Evolutionary conservation across 2,113 vertebrate genomes (phyloP), one percentile per base, ranked within the genome.

Genomic region (Phalacrocorax aristotelis): DNA sequence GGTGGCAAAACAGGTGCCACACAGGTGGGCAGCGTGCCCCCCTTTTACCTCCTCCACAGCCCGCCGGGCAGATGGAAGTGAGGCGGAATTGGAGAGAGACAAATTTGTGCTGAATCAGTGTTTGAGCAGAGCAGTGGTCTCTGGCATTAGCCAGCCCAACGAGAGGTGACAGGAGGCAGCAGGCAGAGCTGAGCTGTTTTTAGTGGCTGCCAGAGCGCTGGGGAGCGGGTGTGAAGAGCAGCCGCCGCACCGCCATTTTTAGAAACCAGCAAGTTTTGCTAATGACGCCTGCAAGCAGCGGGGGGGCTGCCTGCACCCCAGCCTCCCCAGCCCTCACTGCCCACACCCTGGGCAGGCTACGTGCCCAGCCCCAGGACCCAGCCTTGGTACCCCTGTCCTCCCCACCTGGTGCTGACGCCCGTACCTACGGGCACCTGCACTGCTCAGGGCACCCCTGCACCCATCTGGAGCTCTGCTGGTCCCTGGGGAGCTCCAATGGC

Each of bases 151-250:
- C 54, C 42, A 8, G 64, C 64, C 77, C 23, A 6, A 60, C 13
- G 16, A 52, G 79, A 40, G 62, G 81, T 57, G 75, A 60, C 91
- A 42, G 93, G 29, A 87, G 93, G 83, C 80, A 93, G 86, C 95
- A 11, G 89, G 91, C 91, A 81, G 91, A 13, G 12, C 78, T 7
- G 51, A 93, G 96, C 95, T 94, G 94, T 94, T 96, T 94, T 92
- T 92, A 96, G 93, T 40, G 60, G 68, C 75, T 87, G 95, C 82
- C 40, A 29, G 75, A 32, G 48, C 2, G 8, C 84, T 8, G 75
- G 64, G 87, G 93, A 94, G 85, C 82, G 34, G 90, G 95, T 34
- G 94, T 80, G 76, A 90, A 52, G 72, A 91, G 83, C 54, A 64
- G 78, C 74, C 9, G 69, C 80, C 42, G 30, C 40, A 7, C 70